Conservation (phyloP, 2,113 vertebrate genomes). For the Tiliqua scincoides region DNA sequence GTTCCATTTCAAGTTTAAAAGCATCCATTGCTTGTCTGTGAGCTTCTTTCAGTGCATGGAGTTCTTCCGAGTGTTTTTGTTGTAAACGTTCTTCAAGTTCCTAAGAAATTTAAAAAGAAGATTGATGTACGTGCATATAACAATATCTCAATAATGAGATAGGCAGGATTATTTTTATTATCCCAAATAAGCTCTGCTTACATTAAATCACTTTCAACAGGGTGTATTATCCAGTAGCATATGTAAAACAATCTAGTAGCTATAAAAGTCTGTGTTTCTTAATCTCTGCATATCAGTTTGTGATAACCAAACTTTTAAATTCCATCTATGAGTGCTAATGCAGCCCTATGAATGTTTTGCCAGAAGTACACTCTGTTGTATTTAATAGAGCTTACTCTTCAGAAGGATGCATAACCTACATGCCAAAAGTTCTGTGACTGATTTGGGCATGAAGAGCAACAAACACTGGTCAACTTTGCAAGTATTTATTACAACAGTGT, state of each 20-base stretch:
- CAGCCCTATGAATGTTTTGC: no score
- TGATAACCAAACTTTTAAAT: background rate
- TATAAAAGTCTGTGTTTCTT: background rate
- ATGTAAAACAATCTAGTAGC: background rate
- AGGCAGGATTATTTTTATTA: conserved; percentile 27
- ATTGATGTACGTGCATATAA: background rate
- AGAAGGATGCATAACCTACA: no score
- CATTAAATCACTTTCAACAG: background rate
- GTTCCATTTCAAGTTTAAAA: conserved; percentile 93
- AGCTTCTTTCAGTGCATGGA: conserved; percentile 90
- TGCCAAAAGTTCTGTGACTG: no score
- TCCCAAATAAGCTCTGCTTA: conserved; percentile 15
- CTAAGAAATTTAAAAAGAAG: conserved; percentile 68
- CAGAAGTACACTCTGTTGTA: no score
- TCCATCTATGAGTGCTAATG: background rate
- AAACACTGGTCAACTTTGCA: no score
- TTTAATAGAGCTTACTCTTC: no score
- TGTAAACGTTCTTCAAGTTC: conserved; percentile 92
- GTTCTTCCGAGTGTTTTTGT: conserved; percentile 90
- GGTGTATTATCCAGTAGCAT: background rate
- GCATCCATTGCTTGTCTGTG: conserved; percentile 94
- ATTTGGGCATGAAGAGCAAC: no score
- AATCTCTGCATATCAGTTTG: background rate
- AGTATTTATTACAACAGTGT: no score
- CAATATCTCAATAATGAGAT: conserved; percentile 18